Evolutionary conservation across 2,113 vertebrate species (phyloP), one percentile per base, ranked within the genome.

Genomic region (Oryzias javanicus): DNA sequence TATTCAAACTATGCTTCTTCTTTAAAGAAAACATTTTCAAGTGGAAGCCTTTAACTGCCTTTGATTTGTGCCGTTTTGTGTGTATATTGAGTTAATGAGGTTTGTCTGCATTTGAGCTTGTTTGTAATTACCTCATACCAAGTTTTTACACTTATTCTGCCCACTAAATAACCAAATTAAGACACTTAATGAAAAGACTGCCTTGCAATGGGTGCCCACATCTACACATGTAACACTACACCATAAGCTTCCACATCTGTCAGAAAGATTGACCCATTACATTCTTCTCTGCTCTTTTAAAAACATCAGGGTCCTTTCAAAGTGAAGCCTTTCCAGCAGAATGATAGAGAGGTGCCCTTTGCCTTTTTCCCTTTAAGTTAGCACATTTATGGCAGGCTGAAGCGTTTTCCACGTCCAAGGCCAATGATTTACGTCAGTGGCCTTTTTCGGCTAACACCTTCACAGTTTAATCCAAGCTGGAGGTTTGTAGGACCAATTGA

Each of bases 381-480:
- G 22, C 57, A 72, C 60, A 62, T 78, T 67, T 53, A 66, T 53
- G 55, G 55, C 61, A 60, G 46, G 56, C 16, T 58, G 35, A 29
- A 42, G 22, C 8, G 18, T 68, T 83, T 81, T 79, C 63, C 70
- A 3, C 14, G 27, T 27, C 3, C 6, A 42, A 25, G 60, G 67
- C 74, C 74, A 84, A 47, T 46, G 69, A 65, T 66, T 40, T 67
- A 55, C 42, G 1, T 77, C 60, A 48, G 40, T 72, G 53, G 56
- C 50, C 20, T 62, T 49, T 67, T 54, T 59, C 51, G 55, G 49
- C 42, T 45, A 55, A 51, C 42, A 4, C 46, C 67, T 55, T 56
- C 63, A 84, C 35, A 51, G 64, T 67, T 52, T 35, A 66, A 50
- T 45, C 10, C 29, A 20, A 20, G 47, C 50, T 67, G 50, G 53